Conservation (phyloP, 2,797 vertebrate genomes). For the Poecilia picta region DNA sequence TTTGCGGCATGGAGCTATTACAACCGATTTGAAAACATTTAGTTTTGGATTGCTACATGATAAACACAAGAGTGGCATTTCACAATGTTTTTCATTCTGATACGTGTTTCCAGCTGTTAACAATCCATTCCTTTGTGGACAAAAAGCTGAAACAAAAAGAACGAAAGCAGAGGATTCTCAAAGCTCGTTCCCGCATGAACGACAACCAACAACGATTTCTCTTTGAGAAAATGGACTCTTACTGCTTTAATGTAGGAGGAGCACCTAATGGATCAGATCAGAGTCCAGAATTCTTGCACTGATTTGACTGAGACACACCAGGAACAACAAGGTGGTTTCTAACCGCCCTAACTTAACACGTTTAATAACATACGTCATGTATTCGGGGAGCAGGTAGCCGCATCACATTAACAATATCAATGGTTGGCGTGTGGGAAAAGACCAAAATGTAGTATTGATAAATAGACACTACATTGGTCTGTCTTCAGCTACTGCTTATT, state of each 20-base stretch:
- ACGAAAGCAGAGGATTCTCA: neutral
- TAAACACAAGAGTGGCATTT: neutral
- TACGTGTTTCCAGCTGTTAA: neutral
- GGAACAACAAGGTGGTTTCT: rapidly evolving
- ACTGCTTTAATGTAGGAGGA: neutral
- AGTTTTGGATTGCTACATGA: neutral
- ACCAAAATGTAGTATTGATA: neutral
- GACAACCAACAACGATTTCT: neutral
- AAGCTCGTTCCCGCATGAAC: neutral
- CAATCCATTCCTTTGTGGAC: neutral
- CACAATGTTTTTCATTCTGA: neutral
- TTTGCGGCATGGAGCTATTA: neutral
- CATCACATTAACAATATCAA: neutral
- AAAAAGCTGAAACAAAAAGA: neutral
- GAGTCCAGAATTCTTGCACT: neutral
- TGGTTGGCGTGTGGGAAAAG: neutral
- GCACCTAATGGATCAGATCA: neutral
- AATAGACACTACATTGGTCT: neutral
- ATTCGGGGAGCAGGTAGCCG: neutral
- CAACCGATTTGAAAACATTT: neutral
- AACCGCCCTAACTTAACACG: neutral
- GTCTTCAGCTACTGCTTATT: neutral
- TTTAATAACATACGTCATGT: neutral
- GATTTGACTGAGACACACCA: neutral
- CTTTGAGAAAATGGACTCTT: neutral